Conservation (phyloP, 2,797 vertebrate genomes). For the Echeneis naucrates region DNA sequence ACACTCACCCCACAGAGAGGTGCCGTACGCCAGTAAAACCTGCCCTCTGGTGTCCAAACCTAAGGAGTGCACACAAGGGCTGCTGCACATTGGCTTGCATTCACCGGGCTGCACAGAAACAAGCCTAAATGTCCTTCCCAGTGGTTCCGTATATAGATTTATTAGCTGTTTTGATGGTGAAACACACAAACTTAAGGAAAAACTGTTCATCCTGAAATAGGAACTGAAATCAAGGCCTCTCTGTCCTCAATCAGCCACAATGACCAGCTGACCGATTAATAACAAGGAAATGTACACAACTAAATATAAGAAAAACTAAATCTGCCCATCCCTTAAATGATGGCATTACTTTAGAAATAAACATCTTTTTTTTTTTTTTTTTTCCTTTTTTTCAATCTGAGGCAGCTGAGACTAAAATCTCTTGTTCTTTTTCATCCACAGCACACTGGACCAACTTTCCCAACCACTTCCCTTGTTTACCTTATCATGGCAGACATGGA, state of each 20-base stretch:
- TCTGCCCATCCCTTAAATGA: constrained; percentile 31
- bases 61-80: constrained; percentile 37
- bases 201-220: constrained; percentile 75
- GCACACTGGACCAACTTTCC: constrained; percentile 31
- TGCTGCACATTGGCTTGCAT: constrained; percentile 53
- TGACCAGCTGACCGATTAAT: constrained; percentile 65
- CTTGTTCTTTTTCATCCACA: constrained; percentile 13
- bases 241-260: constrained; percentile 59
- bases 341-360: constrained; percentile 21
- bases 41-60: constrained; percentile 79
- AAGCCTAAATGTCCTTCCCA: constrained; percentile 68
- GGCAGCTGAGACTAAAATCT: constrained; percentile 4
- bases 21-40: constrained; percentile 53
- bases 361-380: constrained; percentile 29
- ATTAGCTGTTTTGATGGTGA: constrained; percentile 78
- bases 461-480: constrained; percentile 67
- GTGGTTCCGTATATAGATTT: constrained; percentile 76
- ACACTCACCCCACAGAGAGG: background rate
- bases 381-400: constrained; percentile 26
- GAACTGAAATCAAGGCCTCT: constrained; percentile 65
- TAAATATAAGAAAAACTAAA: constrained; percentile 41
- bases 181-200: constrained; percentile 70
- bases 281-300: constrained; percentile 43
- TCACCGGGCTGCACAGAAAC: constrained; percentile 63
- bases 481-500: constrained; percentile 48